These are phyloP conservation scores for Gracilinanus agilis DNA, from an alignment of 2,113 vertebrate genomes.

Conservation along the genomic window DNA sequence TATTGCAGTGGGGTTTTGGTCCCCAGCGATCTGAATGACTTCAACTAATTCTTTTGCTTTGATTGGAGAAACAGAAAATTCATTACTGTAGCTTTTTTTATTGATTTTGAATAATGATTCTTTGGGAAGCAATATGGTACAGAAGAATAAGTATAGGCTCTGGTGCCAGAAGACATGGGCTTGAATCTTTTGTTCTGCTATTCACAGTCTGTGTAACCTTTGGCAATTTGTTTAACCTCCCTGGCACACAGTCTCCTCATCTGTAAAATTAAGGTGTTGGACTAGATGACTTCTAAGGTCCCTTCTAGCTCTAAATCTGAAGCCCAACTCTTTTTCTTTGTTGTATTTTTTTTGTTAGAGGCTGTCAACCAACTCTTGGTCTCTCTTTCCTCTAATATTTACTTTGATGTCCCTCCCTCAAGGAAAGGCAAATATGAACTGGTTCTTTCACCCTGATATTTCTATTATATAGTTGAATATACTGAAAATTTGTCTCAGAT, in stretches of 20 bases:
- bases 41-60: neutral
- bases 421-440: neutral
- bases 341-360: neutral
- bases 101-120: neutral
- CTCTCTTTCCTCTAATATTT: neutral
- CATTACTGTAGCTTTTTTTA: neutral
- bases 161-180: neutral
- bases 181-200: neutral
- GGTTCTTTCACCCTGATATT: neutral
- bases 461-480: conserved; percentile 1
- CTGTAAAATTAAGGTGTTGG: neutral
- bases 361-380: neutral
- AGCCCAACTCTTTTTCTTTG: neutral
- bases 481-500: neutral
- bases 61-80: neutral
- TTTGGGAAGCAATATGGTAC: neutral
- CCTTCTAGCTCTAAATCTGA: neutral
- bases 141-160: neutral
- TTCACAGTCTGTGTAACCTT: neutral
- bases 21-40: neutral
- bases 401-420: neutral
- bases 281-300: neutral
- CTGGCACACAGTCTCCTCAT: neutral
- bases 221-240: neutral
- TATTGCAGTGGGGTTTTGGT: conserved; percentile 6